These are phyloP conservation scores for Timandra comae DNA, from an alignment of 2,888 invertebrate genomes.

Conservation along the genomic window DNA sequence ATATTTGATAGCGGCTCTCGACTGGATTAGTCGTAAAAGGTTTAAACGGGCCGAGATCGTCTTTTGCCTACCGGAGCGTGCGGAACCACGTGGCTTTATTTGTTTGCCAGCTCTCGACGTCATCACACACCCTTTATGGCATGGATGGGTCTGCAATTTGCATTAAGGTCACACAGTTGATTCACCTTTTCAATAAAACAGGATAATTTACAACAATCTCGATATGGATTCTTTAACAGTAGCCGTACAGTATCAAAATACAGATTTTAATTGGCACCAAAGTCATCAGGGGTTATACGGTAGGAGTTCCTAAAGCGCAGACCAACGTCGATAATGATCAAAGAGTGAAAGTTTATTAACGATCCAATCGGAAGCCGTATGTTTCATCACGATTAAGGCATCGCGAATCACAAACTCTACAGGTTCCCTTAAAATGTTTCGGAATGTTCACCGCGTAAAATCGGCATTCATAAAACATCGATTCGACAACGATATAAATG, in stretches of 20 bases:
- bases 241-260: constrained; percentile 5
- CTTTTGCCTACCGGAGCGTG: constrained; percentile 55
- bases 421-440: constrained; percentile 13
- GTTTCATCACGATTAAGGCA: constrained; percentile 58
- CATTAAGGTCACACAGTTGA: constrained; percentile 54
- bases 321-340: constrained; percentile 48
- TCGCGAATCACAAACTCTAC: constrained; percentile 27
- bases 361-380: constrained; percentile 52
- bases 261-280: constrained; percentile 18
- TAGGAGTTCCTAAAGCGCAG: constrained; percentile 28
- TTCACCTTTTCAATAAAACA: constrained; percentile 35
- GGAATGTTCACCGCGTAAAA: constrained; percentile 16
- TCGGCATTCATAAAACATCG: constrained; percentile 21
- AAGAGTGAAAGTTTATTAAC: constrained; percentile 69
- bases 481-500: constrained; percentile 27
- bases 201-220: constrained; percentile 22
- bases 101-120: constrained; percentile 54
- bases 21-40: constrained; percentile 76
- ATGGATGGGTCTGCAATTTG: constrained; percentile 49
- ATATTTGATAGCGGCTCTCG: constrained; percentile 64
- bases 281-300: constrained; percentile 33
- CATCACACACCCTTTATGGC: constrained; percentile 56
- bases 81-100: constrained; percentile 58
- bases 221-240: constrained; percentile 4
- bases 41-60: constrained; percentile 65